Evolutionary conservation across 1,140 invertebrate species (phyloP).

Genomic region (Brachionus sp.): DNA sequence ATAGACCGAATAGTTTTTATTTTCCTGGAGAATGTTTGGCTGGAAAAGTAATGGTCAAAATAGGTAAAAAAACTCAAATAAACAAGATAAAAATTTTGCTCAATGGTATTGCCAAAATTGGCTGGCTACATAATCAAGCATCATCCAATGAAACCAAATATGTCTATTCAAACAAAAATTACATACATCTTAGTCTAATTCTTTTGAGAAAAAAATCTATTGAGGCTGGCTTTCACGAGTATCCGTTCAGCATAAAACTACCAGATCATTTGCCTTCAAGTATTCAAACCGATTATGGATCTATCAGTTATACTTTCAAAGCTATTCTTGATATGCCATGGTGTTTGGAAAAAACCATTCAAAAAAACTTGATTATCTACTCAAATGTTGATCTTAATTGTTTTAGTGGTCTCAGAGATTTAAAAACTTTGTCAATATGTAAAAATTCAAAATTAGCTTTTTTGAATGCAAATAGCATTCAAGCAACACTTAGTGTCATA

Average conservation of each 20-base stretch:
- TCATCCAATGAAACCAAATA: neutral
- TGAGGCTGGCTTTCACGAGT: constrained; percentile 59
- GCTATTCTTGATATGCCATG: constrained; percentile 57
- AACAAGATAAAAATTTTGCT: neutral
- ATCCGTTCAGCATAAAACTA: constrained; percentile 61
- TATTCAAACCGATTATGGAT: constrained; percentile 60
- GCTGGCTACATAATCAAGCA: neutral
- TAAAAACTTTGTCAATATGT: neutral
- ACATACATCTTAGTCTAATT: neutral
- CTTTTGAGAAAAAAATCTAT: neutral
- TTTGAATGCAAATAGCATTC: neutral
- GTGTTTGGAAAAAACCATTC: constrained; percentile 45
- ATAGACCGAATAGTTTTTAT: neutral
- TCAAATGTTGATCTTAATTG: neutral
- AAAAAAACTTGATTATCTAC: neutral
- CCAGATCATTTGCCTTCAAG: constrained; percentile 60
- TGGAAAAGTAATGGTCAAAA: neutral
- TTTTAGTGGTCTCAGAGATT: neutral
- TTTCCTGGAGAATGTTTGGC: neutral
- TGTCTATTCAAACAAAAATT: neutral
- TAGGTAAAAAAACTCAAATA: neutral
- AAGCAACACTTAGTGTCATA: neutral
- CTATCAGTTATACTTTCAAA: constrained; percentile 59
- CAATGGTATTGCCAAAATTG: neutral
- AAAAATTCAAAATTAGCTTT: neutral